Base-by-base conservation (phyloP, 2,888 invertebrate species). In the Lepeophtheirus nordmannii region DNA sequence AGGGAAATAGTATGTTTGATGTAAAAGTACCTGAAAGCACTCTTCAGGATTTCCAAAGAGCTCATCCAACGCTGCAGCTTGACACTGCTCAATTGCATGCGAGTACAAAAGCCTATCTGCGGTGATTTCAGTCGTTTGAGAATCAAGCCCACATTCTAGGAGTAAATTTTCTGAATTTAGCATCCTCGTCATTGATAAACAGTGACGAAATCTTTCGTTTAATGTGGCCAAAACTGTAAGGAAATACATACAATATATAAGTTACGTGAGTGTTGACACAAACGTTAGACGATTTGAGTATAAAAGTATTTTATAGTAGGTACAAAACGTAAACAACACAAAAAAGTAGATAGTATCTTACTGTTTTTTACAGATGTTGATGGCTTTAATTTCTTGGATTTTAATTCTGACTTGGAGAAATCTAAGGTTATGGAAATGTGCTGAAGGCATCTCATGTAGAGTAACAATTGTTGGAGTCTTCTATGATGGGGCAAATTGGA, bases 81-180 rank as follows among this genome's bases (percentile, higher is more conserved):
- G 96, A 78, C 97, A 98, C 93, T 94, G 77, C 14, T 96, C 89
- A 73, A 98, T 89, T 70, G 98, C 97, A 77, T 98, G 90, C 75
- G 92, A 89, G 78, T 97, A 98, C 69, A 98, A 83, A 70, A 98
- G 87, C 76, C 71, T 72, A 22, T 71, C 64, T 40, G 71, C 71
- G 61, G 71, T 69, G 58, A 82, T 80, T 70, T 80, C 79, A 67
- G 83, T 82, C 67, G 74, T 72, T 10, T 73, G 71, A 10, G 76
- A 75, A 68, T 78, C 76, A 68, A 87, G 85, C 68, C 85, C 88
- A 70, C 83, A 85, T 79, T 80, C 60, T 1, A 58, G 39, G 58
- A 67, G 40, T 58, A 67, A 41, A 65, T 62, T 67, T 20, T 68
- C 58, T 17, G 67, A 40, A 76, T 93, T 90, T 65, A 97, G 82